phyloP scores from a whole-genome alignment of 2,888 invertebrate genomes.

The Escarpia spicata region DNA sequence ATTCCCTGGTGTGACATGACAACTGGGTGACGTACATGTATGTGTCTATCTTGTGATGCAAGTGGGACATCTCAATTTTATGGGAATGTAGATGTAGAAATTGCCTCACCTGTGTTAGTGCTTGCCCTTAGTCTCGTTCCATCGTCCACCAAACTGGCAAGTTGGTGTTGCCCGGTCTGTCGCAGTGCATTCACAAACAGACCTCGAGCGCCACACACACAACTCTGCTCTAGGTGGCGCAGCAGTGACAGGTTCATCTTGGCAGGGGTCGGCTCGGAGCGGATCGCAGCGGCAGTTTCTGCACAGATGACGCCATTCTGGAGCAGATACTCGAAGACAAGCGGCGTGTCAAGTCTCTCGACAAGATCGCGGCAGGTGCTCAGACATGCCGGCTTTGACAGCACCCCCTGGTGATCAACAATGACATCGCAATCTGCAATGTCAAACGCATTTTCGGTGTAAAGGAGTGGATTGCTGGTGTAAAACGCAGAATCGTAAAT shows the following conservation, averaged over 20 bases:
- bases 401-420: neutral
- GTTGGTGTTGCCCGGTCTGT: neutral
- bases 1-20: too few relatives aligned
- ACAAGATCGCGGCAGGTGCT: neutral
- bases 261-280: constrained; percentile 3
- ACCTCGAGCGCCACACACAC: neutral
- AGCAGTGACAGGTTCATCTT: neutral
- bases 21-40: too few relatives aligned
- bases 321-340: constrained; percentile 13
- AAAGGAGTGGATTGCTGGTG: neutral
- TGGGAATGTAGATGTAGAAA: neutral
- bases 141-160: neutral
- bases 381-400: neutral
- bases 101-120: neutral
- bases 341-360: neutral
- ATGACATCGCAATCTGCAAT: neutral
- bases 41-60: too few relatives aligned
- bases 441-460: neutral
- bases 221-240: constrained; percentile 10
- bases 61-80: neutral
- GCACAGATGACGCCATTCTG: neutral
- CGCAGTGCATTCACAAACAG: constrained; percentile 1
- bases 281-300: neutral
- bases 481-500: neutral
- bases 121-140: neutral